These are phyloP conservation scores for Heliocidaris erythrogramma DNA, from an alignment of 35 echinoderm and acorn worm species.

Conservation along the genomic window DNA sequence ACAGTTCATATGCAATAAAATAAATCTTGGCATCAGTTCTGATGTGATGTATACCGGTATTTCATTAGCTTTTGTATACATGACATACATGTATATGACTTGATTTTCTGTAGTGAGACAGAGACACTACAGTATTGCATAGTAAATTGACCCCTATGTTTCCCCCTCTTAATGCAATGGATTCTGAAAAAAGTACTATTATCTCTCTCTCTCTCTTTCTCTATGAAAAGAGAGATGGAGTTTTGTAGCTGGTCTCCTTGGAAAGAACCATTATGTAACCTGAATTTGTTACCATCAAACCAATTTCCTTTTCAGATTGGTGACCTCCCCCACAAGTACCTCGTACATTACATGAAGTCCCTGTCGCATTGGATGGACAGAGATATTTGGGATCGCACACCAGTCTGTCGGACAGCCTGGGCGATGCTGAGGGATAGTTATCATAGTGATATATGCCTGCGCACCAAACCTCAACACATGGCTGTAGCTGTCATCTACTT, in stretches of 20 bases:
- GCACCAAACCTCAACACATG: constrained; percentile 83
- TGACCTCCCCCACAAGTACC: constrained; percentile 92
- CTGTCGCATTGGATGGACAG: constrained; percentile 78
- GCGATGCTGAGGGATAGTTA: constrained; percentile 93
- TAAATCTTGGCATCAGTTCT: neutral
- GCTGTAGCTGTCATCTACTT: constrained; percentile 89
- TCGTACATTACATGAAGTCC: constrained; percentile 94
- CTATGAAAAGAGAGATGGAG: no score
- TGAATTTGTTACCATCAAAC: neutral
- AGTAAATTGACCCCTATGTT: no score
- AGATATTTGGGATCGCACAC: constrained; percentile 70
- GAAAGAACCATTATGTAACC: neutral
- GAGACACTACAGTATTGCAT: no score
- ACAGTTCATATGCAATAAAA: neutral
- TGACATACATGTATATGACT: neutral
- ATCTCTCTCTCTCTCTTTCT: no score
- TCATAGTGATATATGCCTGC: constrained; percentile 76
- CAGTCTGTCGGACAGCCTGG: constrained; percentile 78
- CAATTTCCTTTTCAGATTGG: constrained; percentile 18
- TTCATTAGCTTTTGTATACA: neutral
- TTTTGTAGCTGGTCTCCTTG: neutral
- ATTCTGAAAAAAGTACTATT: no score
- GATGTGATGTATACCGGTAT: neutral
- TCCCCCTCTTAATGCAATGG: no score
- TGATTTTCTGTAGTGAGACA: no score